Percentiles rank a stretch among this genome's conserved stretches.
These are phyloP conservation scores for Brachyopa scutellaris DNA, from an alignment of 2,888 invertebrate species.

Conservation along the genomic window DNA sequence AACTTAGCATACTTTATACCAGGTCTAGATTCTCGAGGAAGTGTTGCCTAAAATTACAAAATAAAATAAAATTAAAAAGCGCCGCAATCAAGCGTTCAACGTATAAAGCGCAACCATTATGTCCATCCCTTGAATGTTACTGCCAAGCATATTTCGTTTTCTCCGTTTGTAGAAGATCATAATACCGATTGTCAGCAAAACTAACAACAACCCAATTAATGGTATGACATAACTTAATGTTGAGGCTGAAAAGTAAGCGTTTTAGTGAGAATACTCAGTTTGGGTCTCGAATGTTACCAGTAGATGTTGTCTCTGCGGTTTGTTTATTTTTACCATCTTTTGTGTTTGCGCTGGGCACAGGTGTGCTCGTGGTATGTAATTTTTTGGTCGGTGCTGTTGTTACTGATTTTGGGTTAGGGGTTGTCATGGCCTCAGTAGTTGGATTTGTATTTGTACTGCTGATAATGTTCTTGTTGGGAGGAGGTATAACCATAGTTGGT, in stretches of 20 bases:
- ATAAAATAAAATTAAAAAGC: neutral
- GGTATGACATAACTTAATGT: slow-evolving; percentile 40
- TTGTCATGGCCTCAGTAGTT: neutral
- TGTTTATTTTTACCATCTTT: slow-evolving; percentile 26
- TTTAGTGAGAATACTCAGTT: neutral
- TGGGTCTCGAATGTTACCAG: slow-evolving; percentile 9
- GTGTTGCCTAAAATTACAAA: slow-evolving; percentile 26
- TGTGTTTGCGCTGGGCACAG: slow-evolving; percentile 4
- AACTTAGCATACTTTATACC: slow-evolving; percentile 68
- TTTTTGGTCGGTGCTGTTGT: neutral
- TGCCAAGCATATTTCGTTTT: slow-evolving; percentile 21
- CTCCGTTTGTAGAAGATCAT: slow-evolving; percentile 43
- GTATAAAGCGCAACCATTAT: slow-evolving; percentile 35
- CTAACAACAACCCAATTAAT: slow-evolving; percentile 23
- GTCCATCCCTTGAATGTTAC: slow-evolving; percentile 48
- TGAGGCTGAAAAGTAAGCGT: slow-evolving; percentile 27
- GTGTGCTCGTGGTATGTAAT: neutral
- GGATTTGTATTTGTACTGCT: slow-evolving; percentile 19
- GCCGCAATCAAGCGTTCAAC: neutral
- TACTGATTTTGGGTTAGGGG: neutral
- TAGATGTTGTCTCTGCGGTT: slow-evolving; percentile 13
- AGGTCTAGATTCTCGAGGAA: slow-evolving; percentile 52
- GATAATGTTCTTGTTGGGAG: slow-evolving; percentile 24
- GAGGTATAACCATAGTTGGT: neutral
- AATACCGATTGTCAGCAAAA: slow-evolving; percentile 38